Conservation (phyloP, 2,797 vertebrate genomes). For the Dromococcyx pavoninus region DNA sequence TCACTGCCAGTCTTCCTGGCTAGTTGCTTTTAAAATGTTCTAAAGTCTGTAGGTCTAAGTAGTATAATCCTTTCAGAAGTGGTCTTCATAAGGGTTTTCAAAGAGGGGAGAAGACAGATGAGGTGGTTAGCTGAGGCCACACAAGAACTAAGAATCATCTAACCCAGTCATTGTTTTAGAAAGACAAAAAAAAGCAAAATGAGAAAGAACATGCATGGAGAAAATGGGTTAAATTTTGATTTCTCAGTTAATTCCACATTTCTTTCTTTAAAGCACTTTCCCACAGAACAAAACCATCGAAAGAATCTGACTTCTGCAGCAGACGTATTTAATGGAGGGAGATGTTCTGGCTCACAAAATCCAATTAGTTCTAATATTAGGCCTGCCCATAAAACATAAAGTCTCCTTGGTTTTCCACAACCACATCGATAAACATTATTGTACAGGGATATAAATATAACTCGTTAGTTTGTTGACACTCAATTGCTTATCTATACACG, state of each 20-base stretch:
- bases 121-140: not conserved
- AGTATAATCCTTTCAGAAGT: not conserved
- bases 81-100: not conserved
- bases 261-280: not conserved
- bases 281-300: not conserved
- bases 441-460: constrained; percentile 56
- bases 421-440: constrained; percentile 57
- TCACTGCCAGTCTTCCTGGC: not conserved
- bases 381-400: constrained; percentile 31
- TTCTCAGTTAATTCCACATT: not conserved
- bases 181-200: not conserved
- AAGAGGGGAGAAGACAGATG: not conserved
- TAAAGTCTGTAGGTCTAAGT: not conserved
- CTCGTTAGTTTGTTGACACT: constrained; percentile 60
- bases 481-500: constrained; percentile 14
- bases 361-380: constrained; percentile 62
- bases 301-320: not conserved
- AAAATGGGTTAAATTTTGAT: not conserved
- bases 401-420: constrained; percentile 40
- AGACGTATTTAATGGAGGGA: constrained; percentile 32
- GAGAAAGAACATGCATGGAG: not conserved
- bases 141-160: not conserved
- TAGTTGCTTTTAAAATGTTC: not conserved
- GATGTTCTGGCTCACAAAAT: constrained; percentile 43
- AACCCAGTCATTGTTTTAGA: not conserved